A percentile compares a stretch with the other conserved stretches of the same genome.
Evolutionary conservation across 1,140 invertebrate genomes (phyloP).

Genomic region (Bombyx mandarina): DNA sequence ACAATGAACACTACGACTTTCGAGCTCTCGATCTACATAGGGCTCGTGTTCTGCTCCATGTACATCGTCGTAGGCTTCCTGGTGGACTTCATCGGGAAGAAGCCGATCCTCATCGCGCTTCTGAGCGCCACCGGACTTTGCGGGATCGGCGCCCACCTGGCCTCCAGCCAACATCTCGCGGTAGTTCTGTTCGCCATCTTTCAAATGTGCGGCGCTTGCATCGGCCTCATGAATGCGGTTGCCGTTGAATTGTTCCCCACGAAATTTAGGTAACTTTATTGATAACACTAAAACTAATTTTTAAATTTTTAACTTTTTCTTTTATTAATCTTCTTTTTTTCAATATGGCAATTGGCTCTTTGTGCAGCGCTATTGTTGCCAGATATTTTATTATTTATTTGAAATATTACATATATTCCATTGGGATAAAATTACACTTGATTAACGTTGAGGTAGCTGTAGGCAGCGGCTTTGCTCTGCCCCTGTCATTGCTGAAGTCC

Average conservation of each 20-base stretch:
- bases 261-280: slow-evolving; percentile 40
- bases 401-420: too few relatives aligned
- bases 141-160: slow-evolving; percentile 38
- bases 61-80: slow-evolving; percentile 58
- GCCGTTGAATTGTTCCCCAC: slow-evolving; percentile 61
- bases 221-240: slow-evolving; percentile 61
- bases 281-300: too few relatives aligned
- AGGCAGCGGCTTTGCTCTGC: too few relatives aligned
- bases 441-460: too few relatives aligned
- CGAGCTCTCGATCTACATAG: slow-evolving; percentile 57
- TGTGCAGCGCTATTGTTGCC: too few relatives aligned
- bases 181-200: slow-evolving; percentile 56
- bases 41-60: slow-evolving; percentile 59
- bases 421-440: too few relatives aligned
- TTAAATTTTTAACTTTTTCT: slow-evolving; percentile 7
- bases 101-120: slow-evolving; percentile 42
- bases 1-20: slow-evolving; percentile 53
- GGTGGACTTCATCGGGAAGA: slow-evolving; percentile 59
- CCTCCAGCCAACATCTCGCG: slow-evolving; percentile 31
- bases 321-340: too few relatives aligned
- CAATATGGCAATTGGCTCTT: too few relatives aligned
- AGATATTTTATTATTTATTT: too few relatives aligned
- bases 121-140: slow-evolving; percentile 38
- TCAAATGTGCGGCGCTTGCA: slow-evolving; percentile 61
- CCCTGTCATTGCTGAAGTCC: too few relatives aligned